These are phyloP conservation scores for Rhinichthys osculus DNA, from an alignment of 2,797 vertebrate species.

Conservation along the genomic window DNA sequence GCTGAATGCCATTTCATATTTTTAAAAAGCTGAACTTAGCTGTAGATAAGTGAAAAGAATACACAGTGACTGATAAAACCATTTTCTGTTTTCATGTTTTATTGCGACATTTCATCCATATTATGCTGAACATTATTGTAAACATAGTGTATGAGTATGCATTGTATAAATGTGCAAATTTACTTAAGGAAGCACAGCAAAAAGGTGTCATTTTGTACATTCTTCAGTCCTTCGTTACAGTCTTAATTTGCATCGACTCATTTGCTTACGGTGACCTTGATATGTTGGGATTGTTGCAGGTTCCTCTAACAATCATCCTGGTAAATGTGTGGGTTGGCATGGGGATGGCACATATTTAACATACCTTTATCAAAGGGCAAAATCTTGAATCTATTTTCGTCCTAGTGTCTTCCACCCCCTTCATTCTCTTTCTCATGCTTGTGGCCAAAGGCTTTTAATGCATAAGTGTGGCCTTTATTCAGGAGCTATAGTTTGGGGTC, in stretches of 20 bases:
- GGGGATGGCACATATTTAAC: constrained; percentile 25
- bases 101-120: background rate
- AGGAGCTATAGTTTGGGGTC: background rate
- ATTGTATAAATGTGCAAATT: background rate
- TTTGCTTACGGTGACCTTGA: constrained; percentile 40
- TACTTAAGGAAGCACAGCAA: background rate
- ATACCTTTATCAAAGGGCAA: constrained; percentile 46
- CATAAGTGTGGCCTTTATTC: constrained; percentile 15
- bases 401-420: constrained; percentile 10
- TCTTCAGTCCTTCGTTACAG: background rate
- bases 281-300: background rate
- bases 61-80: background rate
- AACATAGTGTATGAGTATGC: background rate
- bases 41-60: too few relatives aligned
- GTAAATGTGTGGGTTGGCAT: constrained; percentile 48
- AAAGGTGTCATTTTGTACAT: background rate
- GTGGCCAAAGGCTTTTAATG: background rate
- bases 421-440: background rate
- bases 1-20: background rate
- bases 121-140: background rate
- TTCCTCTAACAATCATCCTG: constrained; percentile 31
- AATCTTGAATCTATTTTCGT: constrained; percentile 40
- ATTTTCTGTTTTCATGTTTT: background rate
- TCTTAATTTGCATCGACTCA: constrained; percentile 28
- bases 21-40: too few relatives aligned